Evolutionary conservation across 2,113 vertebrate species (phyloP).

Genomic region (Thalassoma bifasciatum): DNA sequence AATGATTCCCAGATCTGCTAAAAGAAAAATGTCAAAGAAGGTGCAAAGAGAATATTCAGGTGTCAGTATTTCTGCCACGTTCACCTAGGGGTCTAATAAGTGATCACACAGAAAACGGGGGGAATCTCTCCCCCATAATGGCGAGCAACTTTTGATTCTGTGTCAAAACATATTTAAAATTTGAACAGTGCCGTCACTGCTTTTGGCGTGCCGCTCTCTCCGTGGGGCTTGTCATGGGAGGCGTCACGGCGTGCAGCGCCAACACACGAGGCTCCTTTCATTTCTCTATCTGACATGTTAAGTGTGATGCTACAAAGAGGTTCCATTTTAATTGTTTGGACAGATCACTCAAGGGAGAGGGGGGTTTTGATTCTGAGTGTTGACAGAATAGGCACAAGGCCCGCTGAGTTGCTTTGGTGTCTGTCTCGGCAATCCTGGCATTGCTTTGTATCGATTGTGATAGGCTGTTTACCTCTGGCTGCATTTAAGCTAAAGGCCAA

Average conservation of each 20-base stretch:
- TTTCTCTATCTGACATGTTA: conserved; percentile 79
- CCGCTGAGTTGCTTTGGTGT: conserved; percentile 63
- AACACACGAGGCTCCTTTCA: conserved; percentile 73
- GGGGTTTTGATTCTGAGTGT: conserved; percentile 78
- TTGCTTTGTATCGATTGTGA: conserved; percentile 49
- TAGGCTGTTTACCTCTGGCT: conserved; percentile 55
- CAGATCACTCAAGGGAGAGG: conserved; percentile 80
- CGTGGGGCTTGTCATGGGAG: conserved; percentile 79
- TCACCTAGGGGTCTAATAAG: conserved; percentile 78
- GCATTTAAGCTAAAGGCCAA: conserved; percentile 50
- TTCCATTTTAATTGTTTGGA: conserved; percentile 84
- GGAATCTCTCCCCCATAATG: conserved; percentile 74
- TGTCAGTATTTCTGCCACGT: conserved; percentile 76
- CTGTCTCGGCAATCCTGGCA: conserved; percentile 50
- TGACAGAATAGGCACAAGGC: conserved; percentile 84
- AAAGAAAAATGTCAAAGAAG: conserved; percentile 64
- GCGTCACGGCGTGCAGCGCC: conserved; percentile 62
- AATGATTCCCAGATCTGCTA: conserved; percentile 72
- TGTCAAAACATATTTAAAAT: conserved; percentile 86
- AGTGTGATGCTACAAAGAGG: conserved; percentile 81
- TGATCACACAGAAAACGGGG: conserved; percentile 73
- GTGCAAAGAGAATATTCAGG: conserved; percentile 78
- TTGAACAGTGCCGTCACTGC: conserved; percentile 77
- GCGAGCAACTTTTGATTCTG: conserved; percentile 80
- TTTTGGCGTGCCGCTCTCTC: conserved; percentile 69